phyloP scores from a whole-genome alignment of 2,113 vertebrate species.

The Mormyrus iriodes region DNA sequence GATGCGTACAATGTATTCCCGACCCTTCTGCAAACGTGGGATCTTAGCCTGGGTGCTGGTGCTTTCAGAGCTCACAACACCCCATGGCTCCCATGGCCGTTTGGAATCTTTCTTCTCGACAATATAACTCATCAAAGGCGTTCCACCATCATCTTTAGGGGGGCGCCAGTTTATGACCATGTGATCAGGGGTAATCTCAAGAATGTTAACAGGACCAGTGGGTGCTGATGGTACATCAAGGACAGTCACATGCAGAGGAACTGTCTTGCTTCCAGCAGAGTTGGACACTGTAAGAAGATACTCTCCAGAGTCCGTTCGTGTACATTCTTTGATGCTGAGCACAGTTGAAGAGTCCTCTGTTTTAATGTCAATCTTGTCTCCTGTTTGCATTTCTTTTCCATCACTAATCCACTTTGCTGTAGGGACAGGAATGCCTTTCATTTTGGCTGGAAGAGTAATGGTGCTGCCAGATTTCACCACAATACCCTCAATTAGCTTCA shows the following conservation, averaged over 20 bases:
- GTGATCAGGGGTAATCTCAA: constrained; percentile 85
- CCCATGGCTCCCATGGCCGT: constrained; percentile 86
- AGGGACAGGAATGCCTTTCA: constrained; percentile 85
- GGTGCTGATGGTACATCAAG: constrained; percentile 89
- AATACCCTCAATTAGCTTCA: constrained; percentile 95
- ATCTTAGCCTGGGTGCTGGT: constrained; percentile 81
- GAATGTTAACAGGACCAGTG: constrained; percentile 85
- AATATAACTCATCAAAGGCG: constrained; percentile 84
- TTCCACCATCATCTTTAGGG: constrained; percentile 91
- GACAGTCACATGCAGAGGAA: constrained; percentile 84
- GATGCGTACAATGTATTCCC: constrained; percentile 89
- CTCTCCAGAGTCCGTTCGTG: constrained; percentile 86
- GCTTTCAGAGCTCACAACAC: constrained; percentile 82
- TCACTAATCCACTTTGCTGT: constrained; percentile 86
- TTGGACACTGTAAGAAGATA: constrained; percentile 87
- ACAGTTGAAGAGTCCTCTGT: constrained; percentile 71
- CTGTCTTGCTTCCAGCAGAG: constrained; percentile 84
- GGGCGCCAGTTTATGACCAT: constrained; percentile 95
- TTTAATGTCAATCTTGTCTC: constrained; percentile 76
- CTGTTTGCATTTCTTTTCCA: constrained; percentile 73
- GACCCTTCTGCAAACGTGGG: constrained; percentile 86
- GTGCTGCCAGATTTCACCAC: constrained; percentile 83
- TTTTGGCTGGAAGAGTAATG: constrained; percentile 81
- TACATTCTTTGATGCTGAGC: constrained; percentile 76
- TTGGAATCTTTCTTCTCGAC: constrained; percentile 92